A percentile compares a stretch with the other conserved stretches of the same genome.
These are phyloP conservation scores for Reticulitermes lucifugus DNA, from an alignment of 2,888 invertebrate genomes.

Conservation along the genomic window DNA sequence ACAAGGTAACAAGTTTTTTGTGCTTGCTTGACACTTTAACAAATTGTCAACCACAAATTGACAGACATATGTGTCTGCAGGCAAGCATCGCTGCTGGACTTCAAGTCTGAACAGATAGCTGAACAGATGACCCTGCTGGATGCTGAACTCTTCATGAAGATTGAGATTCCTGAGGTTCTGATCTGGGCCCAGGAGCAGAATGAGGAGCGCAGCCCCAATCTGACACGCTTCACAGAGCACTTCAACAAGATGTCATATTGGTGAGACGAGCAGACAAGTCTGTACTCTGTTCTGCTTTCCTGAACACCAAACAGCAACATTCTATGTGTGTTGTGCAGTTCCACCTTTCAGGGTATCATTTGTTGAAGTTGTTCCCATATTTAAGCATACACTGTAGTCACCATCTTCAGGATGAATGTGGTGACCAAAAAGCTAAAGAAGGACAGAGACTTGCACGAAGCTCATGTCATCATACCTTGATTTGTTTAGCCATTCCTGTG, in stretches of 20 bases:
- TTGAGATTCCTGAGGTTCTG: slow-evolving; percentile 96
- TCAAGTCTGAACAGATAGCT: slow-evolving; percentile 95
- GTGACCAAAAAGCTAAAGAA: too few species aligned
- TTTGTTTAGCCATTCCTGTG: too few species aligned
- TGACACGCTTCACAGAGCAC: slow-evolving; percentile 97
- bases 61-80: slow-evolving; percentile 56
- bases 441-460: too few species aligned
- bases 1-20: slow-evolving; percentile 62
- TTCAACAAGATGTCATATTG: slow-evolving; percentile 99
- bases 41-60: not conserved
- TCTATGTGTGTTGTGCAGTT: too few species aligned
- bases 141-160: slow-evolving; percentile 93
- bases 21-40: not conserved
- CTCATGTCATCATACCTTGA: too few species aligned
- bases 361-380: too few species aligned
- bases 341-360: too few species aligned
- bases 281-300: too few species aligned
- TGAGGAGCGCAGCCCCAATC: slow-evolving; percentile 95
- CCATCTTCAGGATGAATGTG: too few species aligned
- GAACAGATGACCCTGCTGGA: slow-evolving; percentile 98
- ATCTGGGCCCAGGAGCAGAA: slow-evolving; percentile 98
- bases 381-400: too few species aligned
- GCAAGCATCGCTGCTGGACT: slow-evolving; percentile 81
- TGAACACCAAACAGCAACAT: too few species aligned
- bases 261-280: slow-evolving; percentile 63